Base-by-base conservation (phyloP, 2,888 invertebrate genomes). In the Marronus borbonicus region DNA sequence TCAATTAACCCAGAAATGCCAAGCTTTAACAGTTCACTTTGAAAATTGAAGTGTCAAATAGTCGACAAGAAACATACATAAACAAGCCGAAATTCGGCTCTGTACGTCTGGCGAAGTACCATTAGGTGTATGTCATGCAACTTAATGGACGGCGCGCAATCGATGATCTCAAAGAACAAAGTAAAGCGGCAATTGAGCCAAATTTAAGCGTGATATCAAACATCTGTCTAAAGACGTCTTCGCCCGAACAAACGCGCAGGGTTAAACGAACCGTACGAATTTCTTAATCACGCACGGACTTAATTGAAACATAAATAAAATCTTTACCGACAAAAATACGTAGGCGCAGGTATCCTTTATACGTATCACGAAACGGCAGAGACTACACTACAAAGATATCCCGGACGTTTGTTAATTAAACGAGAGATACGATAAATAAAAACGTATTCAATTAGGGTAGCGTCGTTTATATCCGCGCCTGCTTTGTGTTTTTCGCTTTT, bases 391-490 rank as follows among this genome's bases (percentile, higher is more conserved):
- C 60, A 74, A 74, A 74, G 60, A 75, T 79, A 77, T 79, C 78
- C 65, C 65, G 70, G 72, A 78, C 74, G 39, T 77, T 78, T 79
- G 75, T 78, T 79, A 80, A 80, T 80, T 80, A 79, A 76, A 79
- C 76, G 50, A 70, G 58, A 68, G 36, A 28, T 81, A 81, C 80
- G 82, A 81, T 79, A 79, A 80, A 83, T 82, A 82, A 82, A 82
- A 80, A 81, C 77, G 76, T 79, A 78, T 70, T 82, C 82, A 83
- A 83, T 83, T 83, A 83, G 80, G 80, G 80, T 70, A 81, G 81
- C 80, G 76, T 79, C 76, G 76, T 68, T 36, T 36, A 60, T 39
- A 60, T 60, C 44, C 60, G 7, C 72, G 52, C 55, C 72, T 49
- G 72, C 72, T 44, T 55, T 70, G 60, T 74, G 72, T 76, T 80